phyloP scores from a whole-genome alignment of 2,113 vertebrate species.

The Petromus typicus region DNA sequence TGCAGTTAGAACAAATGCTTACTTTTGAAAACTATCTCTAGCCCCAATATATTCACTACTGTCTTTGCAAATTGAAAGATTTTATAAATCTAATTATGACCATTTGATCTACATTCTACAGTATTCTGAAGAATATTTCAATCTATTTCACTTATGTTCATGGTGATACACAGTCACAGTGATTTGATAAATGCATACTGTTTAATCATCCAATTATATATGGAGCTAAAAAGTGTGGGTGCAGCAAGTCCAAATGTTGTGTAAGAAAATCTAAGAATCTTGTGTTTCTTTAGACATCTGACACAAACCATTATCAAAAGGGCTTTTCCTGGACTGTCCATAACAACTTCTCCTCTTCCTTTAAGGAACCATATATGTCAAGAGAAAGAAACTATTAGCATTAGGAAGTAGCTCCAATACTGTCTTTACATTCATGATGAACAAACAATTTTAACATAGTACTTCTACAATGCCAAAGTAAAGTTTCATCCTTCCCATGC shows the following conservation, averaged over 20 bases:
- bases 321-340: background rate
- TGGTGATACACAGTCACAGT: background rate
- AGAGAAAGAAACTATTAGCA: background rate
- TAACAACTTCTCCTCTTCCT: background rate
- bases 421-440: background rate
- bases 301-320: background rate
- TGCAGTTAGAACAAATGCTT: conserved; percentile 59
- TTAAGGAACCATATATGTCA: background rate
- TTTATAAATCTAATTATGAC: background rate
- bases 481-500: background rate
- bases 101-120: background rate
- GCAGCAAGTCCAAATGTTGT: background rate
- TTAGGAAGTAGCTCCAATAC: background rate
- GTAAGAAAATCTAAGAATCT: background rate
- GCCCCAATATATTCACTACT: background rate
- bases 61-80: background rate
- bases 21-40: conserved; percentile 20
- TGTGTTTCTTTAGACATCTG: background rate
- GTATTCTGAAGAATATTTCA: conserved; percentile 19
- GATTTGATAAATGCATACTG: background rate
- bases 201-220: conserved; percentile 35
- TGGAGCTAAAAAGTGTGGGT: background rate
- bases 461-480: background rate
- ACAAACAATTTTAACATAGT: background rate
- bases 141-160: conserved; percentile 5